Evolutionary conservation across 1,140 invertebrate species (phyloP).

Genomic region (Zaprionus camerounensis): DNA sequence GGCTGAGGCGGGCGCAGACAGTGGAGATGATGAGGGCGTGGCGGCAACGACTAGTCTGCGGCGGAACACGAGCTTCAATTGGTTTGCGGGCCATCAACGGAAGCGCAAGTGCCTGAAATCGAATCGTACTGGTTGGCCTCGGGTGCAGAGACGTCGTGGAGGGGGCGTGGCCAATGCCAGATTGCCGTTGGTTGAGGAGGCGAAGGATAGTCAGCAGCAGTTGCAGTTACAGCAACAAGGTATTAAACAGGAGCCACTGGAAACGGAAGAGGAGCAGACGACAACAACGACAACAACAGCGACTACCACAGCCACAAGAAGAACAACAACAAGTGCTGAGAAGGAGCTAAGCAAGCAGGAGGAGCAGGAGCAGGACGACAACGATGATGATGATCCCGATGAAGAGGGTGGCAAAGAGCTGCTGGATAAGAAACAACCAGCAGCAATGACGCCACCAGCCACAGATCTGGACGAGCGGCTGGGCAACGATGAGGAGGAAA

Average conservation of each 20-base stretch:
- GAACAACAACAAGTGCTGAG: slow-evolving; percentile 47
- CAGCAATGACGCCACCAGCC: slow-evolving; percentile 71
- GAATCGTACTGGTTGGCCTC: slow-evolving; percentile 88
- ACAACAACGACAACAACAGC: slow-evolving; percentile 49
- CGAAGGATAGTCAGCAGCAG: neutral
- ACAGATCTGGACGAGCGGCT: slow-evolving; percentile 62
- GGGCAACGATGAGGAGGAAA: slow-evolving; percentile 22
- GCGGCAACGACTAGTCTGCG: slow-evolving; percentile 37
- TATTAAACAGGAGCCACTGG: slow-evolving; percentile 52
- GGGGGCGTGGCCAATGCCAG: slow-evolving; percentile 17
- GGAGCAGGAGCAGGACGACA: neutral
- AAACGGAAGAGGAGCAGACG: slow-evolving; percentile 60
- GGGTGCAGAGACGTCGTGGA: slow-evolving; percentile 83
- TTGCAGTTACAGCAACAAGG: neutral
- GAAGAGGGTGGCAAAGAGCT: slow-evolving; percentile 13
- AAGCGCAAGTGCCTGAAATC: slow-evolving; percentile 75
- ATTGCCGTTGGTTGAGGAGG: slow-evolving; percentile 52
- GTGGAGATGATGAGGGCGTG: slow-evolving; percentile 65
- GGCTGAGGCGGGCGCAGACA: slow-evolving; percentile 38
- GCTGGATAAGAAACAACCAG: slow-evolving; percentile 34
- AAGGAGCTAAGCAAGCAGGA: slow-evolving; percentile 31
- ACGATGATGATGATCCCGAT: slow-evolving; percentile 14
- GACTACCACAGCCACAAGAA: slow-evolving; percentile 42
- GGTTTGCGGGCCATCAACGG: slow-evolving; percentile 69
- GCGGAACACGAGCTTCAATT: slow-evolving; percentile 42